Base-by-base conservation (phyloP, 2,113 vertebrate species). In the Anguilla japonica region DNA sequence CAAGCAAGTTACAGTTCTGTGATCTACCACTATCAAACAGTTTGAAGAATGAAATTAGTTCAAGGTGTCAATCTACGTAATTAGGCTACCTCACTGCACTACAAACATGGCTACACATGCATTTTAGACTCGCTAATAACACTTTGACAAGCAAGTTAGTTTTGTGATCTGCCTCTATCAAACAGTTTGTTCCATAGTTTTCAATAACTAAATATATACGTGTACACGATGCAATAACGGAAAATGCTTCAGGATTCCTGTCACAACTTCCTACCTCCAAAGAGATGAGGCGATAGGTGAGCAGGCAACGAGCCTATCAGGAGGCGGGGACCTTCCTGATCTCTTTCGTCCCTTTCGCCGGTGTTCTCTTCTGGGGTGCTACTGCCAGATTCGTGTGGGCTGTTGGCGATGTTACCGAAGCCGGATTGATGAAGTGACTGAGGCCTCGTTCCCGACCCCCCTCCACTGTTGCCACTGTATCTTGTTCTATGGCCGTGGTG, bases 301-400 rank as follows among this genome's bases (percentile, higher is more conserved):
- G 97, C 95, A 5, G 98, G 98, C 46, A 99, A 92, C 1, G 98
- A 98, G 71, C 98, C 98, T 88, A 99, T 97, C 11, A 98, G 93
- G 0, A 99, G 93, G 88, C 97, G 95, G 92, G 97, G 97, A 82
- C 95, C 95, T 22, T 96, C 94, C n/a, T 92, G 84, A 87, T 92
- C 92, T 57, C 89, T 92, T 2, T 94, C 91, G 20, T 93, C 93
- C 26, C 93, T 92, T 41, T 94, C 94, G 0, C 91, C 93, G 84
- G 93, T 92, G 84, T 91, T 91, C 88, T 93, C 96, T 57, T 97
- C 97, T 2, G 95, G 94, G 75, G 95, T 95, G 92, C 96, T 96
- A 94, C 94, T 96, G 34, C 95, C 95, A 85, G 96, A 96, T 89
- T 93, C 96, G 89, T 95, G 96, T 22, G 96, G 95, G 93, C 95